phyloP scores from a whole-genome alignment of 2,797 vertebrate genomes.

The Poeciliopsis turneri region DNA sequence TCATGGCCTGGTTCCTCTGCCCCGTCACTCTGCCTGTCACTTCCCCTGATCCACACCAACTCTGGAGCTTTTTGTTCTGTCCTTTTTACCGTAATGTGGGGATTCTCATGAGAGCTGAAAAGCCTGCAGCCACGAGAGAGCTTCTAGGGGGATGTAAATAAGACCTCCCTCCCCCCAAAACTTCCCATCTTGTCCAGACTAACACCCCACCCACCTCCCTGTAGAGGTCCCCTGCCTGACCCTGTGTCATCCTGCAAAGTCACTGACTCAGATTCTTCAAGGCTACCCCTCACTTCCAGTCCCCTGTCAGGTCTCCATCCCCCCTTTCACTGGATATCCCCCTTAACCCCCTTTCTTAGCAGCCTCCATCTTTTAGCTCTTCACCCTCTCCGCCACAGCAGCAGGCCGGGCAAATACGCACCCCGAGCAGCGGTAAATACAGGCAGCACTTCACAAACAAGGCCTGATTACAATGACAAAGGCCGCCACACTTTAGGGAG shows the following conservation, averaged over 20 bases:
- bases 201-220: slow-evolving; percentile 16
- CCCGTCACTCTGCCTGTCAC: slow-evolving; percentile 5
- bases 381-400: slow-evolving; percentile 49
- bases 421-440: slow-evolving; percentile 82
- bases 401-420: slow-evolving; percentile 81
- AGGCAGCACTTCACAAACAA: slow-evolving; percentile 83
- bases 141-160: slow-evolving; percentile 39
- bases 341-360: background rate
- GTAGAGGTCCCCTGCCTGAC: slow-evolving; percentile 21
- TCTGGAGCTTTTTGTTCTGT: background rate
- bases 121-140: slow-evolving; percentile 23
- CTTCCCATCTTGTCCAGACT: slow-evolving; percentile 31
- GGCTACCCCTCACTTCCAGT: slow-evolving; percentile 29
- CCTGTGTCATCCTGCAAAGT: slow-evolving; percentile 41
- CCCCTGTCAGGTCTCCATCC: background rate
- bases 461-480: slow-evolving; percentile 94
- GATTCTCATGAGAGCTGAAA: slow-evolving; percentile 5
- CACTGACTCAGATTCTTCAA: slow-evolving; percentile 53
- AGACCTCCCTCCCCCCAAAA: background rate
- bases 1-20: slow-evolving; percentile 36
- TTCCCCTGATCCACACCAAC: slow-evolving; percentile 2
- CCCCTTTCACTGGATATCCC: background rate
- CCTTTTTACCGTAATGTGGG: slow-evolving; percentile 8
- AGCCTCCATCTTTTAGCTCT: slow-evolving; percentile 12
- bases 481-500: slow-evolving; percentile 94